Evolutionary conservation across 2,113 vertebrate species (phyloP), one percentile per base, ranked within the genome.

Genomic region (Gallinago jamesoni): DNA sequence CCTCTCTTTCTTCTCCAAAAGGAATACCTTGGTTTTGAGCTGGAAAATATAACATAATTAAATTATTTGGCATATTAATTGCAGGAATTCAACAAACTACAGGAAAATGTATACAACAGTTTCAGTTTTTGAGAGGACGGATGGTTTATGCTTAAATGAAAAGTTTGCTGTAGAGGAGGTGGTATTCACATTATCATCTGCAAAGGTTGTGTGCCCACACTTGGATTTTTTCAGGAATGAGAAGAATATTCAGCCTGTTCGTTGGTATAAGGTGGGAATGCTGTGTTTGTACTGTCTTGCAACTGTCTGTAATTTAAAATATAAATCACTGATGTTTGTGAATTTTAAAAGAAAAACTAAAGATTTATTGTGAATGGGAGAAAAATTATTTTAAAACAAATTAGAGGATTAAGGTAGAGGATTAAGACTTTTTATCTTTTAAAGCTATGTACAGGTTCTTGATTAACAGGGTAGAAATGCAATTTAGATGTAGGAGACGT

Each of bases 261-360:
- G 6, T 57, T 99, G 99, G 99, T 98, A 98, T 97, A 99, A 98
- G 98, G 99, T 99, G 96, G 94, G 87, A 75, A 73, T 6, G 3
- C 30, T 18, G 20, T 27, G 7, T 7, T 88, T 84, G 2, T 90
- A 22, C 24, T 56, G 14, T 39, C 20, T 73, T 74, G 2, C 1
- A 80, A 20, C 12, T 59, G 24, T 66, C 39, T 19, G 3, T 75
- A 73, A 35, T n/a, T 81, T 79, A 66, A 89, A 72, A 55, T 35
- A 70, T 7, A 62, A 78, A 13, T 62, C 28, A 75, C 16, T 41
- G 30, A n/a, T 41, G 7, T 76, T 66, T 84, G 28, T 70, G 27
- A 68, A 57, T 10, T 84, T 11, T 48, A 66, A 20, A 9, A 60
- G 48, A 53, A 84, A 53, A 69, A 14, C 2, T 31, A 17, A 62